Evolutionary conservation across 2,797 vertebrate species (phyloP).

Genomic region (Epinephelus malabaricus): DNA sequence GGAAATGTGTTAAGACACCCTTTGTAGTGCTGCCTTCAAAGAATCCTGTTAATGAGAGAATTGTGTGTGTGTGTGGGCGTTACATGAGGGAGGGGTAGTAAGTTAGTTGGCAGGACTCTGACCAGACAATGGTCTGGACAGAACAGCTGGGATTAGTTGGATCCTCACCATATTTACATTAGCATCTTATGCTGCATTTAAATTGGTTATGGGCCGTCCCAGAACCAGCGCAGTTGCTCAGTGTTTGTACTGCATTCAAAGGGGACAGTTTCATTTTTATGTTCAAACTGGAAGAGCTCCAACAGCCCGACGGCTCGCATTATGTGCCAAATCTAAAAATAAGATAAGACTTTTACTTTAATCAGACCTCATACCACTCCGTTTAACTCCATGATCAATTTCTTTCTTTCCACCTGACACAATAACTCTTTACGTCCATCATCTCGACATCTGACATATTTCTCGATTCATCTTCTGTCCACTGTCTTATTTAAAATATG

Average conservation of each 20-base stretch:
- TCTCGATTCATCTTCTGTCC: neutral
- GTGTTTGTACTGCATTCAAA: neutral
- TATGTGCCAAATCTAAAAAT: too few relatives aligned
- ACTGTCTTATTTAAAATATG: neutral
- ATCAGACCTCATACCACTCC: neutral
- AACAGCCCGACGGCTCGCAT: neutral
- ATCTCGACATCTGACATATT: neutral
- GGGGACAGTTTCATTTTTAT: neutral
- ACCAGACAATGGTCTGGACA: neutral
- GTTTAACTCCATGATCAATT: neutral
- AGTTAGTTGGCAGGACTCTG: neutral
- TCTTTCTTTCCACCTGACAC: slow-evolving; percentile 1
- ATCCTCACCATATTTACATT: slow-evolving; percentile 13
- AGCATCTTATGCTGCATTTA: neutral
- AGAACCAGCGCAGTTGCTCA: neutral
- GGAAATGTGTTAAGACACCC: neutral
- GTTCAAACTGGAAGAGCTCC: neutral
- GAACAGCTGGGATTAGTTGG: neutral
- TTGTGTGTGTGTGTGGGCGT: neutral
- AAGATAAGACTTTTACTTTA: too few relatives aligned
- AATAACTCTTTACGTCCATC: neutral
- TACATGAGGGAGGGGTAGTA: neutral
- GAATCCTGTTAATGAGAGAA: neutral
- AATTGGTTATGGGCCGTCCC: neutral
- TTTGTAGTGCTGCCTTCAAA: neutral